Percentiles rank a stretch among this genome's conserved stretches.
These are phyloP conservation scores for Pachydiplax longipennis DNA, from an alignment of 2,888 invertebrate genomes.

Conservation along the genomic window DNA sequence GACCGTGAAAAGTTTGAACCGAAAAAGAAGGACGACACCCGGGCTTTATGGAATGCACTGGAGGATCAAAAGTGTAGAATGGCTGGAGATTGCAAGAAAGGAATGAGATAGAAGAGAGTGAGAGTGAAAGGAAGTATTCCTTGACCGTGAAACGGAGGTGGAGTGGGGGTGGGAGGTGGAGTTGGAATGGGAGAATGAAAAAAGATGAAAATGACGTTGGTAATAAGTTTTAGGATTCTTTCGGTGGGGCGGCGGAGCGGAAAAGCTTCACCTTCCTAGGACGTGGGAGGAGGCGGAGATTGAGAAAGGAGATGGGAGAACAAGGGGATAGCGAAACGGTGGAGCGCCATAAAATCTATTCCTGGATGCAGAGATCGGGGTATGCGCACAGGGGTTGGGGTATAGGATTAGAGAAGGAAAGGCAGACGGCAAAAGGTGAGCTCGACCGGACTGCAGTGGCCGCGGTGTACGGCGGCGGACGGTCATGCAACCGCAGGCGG, in stretches of 20 bases:
- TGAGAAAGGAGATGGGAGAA: neutral
- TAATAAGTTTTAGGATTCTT: constrained; percentile 13
- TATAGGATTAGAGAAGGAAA: neutral
- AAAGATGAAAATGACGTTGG: constrained; percentile 64
- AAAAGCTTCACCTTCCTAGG: constrained; percentile 31
- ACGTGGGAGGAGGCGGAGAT: neutral
- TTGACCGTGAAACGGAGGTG: constrained; percentile 2
- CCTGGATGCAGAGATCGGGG: neutral
- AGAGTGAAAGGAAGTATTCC: constrained; percentile 26
- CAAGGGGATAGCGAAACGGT: neutral
- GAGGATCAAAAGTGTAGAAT: constrained; percentile 2
- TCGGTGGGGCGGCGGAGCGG: constrained; percentile 4
- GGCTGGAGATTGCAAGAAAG: constrained; percentile 3
- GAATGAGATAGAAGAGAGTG: constrained; percentile 38
- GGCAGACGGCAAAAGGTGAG: neutral
- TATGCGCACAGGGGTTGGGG: neutral
- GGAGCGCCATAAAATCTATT: neutral
- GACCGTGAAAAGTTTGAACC: neutral
- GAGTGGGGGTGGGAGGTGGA: constrained; percentile 32
- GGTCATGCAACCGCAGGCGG: neutral
- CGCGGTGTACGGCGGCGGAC: neutral
- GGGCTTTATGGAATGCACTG: too few species aligned
- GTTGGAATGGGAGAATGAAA: constrained; percentile 52
- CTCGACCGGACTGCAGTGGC: neutral
- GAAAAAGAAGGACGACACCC: too few species aligned